Percentiles rank a stretch among this genome's conserved stretches.
Evolutionary conservation across 2,888 invertebrate species (phyloP).

Genomic region (Acleris cristana): DNA sequence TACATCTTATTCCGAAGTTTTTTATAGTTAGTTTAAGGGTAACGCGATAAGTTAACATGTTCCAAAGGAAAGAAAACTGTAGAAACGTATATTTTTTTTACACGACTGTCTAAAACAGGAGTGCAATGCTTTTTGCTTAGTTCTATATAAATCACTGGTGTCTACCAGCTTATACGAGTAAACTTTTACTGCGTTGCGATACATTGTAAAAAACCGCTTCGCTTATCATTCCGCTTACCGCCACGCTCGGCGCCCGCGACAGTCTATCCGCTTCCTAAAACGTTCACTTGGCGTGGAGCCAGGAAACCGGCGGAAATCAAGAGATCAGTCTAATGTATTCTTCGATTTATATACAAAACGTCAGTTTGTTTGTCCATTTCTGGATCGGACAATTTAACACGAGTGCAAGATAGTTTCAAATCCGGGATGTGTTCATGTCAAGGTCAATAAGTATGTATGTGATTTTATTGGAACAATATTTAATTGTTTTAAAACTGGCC

Average conservation of each 20-base stretch:
- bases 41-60: too few species aligned
- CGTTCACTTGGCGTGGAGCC: slow-evolving; percentile 27
- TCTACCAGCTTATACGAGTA: too few species aligned
- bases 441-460: neutral
- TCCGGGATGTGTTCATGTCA: neutral
- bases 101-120: too few species aligned
- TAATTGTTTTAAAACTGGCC: too few species aligned
- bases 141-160: too few species aligned
- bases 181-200: too few species aligned
- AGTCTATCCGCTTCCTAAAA: neutral
- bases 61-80: too few species aligned
- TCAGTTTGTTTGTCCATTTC: slow-evolving; percentile 16
- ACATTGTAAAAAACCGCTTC: neutral
- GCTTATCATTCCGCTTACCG: slow-evolving; percentile 12
- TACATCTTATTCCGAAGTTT: too few species aligned
- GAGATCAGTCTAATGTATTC: slow-evolving; percentile 35
- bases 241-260: neutral
- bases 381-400: neutral
- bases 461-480: too few species aligned
- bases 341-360: slow-evolving; percentile 17
- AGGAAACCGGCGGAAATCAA: slow-evolving; percentile 29
- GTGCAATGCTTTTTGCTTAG: too few species aligned
- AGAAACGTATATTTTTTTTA: too few species aligned
- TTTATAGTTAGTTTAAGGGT: too few species aligned
- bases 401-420: neutral